Base-by-base conservation (phyloP, 2,797 vertebrate genomes). In the Megaceryle alcyon region DNA sequence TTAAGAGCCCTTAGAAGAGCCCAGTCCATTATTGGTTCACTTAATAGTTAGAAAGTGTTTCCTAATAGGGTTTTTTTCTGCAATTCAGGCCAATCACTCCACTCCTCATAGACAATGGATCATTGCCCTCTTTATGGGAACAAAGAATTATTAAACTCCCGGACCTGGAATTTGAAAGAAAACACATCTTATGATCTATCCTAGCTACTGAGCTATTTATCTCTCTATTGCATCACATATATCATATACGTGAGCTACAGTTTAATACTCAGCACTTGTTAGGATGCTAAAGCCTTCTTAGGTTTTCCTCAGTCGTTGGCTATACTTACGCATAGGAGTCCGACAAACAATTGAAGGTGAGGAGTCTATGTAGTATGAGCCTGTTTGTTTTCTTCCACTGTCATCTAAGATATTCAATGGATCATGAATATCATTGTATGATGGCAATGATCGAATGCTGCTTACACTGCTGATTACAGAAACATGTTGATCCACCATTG, bases 401-500 rank as follows among this genome's bases (percentile, higher is more conserved):
- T 99, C 98, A 44, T 99, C 99, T 98, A 99, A 98, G 97, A 99
- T 98, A 97, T 99, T 99, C 72, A 99, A 98, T 12, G 99, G 99
- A 65, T 99, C 99, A 3, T 99, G 99, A 65, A 99, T 98, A 20
- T 99, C 99, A 20, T 88, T 98, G 93, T 98, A 99, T 1, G 98
- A 88, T 5, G 98, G 96, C 76, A 98, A 87, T 1, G 98, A 97
- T 6, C 99, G 99, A 82, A 98, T 96, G 66, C 98, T 98, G 97
- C 98, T 98, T 56, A 99, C 98, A 7, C 98, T 99, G 97, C 99
- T 99, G 98, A 99, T 99, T 90, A 99, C 99, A 2, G 99, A 99
- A 93, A 99, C 99, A 2, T 99, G 99, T 84, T 99, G 99, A 95
- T 99, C 99, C n/a, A 99, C 98, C 98, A 99, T 98, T 3, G 99